Percentiles rank a stretch among this genome's conserved stretches.
These are phyloP conservation scores for Rhynchopsitta pachyrhyncha DNA, from an alignment of 2,113 vertebrate species.

Conservation along the genomic window DNA sequence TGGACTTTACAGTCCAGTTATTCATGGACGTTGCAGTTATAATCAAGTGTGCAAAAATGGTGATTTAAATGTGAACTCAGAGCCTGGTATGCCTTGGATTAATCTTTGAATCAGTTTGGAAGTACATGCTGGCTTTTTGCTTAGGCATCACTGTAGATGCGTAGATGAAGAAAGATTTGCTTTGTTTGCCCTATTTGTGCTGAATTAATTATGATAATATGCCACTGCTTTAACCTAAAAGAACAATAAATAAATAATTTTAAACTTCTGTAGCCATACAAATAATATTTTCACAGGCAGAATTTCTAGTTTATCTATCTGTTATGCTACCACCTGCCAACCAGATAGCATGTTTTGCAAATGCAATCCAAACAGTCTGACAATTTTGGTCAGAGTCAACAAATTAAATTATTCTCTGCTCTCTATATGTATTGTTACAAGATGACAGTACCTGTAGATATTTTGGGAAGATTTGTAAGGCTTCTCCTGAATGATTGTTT, in stretches of 20 bases:
- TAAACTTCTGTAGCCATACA: neutral
- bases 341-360: neutral
- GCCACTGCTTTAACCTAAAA: neutral
- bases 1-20: neutral
- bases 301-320: neutral
- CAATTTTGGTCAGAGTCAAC: neutral
- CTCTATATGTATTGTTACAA: neutral
- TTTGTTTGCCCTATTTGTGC: neutral
- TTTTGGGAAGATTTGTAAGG: neutral
- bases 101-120: neutral
- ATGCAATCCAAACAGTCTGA: neutral
- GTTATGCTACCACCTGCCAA: neutral
- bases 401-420: neutral
- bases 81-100: neutral
- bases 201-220: neutral
- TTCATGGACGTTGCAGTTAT: neutral
- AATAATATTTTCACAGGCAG: neutral
- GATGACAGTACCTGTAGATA: neutral
- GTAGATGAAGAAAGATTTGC: neutral
- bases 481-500: neutral
- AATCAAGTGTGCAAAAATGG: neutral
- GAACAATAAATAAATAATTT: neutral
- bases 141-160: neutral
- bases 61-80: neutral
- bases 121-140: neutral